Percentiles rank a stretch among this genome's conserved stretches.
Conservation (phyloP, 2,888 invertebrate species). For the Diarsia rubi region DNA sequence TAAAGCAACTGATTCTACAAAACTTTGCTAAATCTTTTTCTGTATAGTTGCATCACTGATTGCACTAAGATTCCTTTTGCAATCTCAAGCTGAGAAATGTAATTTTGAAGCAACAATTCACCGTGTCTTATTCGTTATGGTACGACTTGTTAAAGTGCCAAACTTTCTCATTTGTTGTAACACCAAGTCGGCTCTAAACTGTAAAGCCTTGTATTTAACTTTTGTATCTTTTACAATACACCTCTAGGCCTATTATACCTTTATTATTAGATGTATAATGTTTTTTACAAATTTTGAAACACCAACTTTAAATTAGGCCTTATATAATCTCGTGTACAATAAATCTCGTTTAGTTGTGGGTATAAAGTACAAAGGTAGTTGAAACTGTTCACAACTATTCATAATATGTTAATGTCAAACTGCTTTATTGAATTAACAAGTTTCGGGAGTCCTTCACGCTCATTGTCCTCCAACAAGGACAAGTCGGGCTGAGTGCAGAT, state of each 20-base stretch:
- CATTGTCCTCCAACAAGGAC: conserved; percentile 31
- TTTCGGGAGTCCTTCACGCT: conserved; percentile 31
- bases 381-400: conserved; percentile 73
- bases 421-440: conserved; percentile 44
- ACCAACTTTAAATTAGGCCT: conserved; percentile 66
- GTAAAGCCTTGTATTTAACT: conserved; percentile 51
- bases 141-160: conserved; percentile 63
- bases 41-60: conserved; percentile 50
- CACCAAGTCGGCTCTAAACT: conserved; percentile 55
- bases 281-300: conserved; percentile 63
- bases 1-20: conserved; percentile 49
- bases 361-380: conserved; percentile 86
- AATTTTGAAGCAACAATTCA: conserved; percentile 66
- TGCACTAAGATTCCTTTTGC: conserved; percentile 50
- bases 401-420: conserved; percentile 50
- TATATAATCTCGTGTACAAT: conserved; percentile 73
- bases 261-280: conserved; percentile 51
- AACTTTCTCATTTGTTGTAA: conserved; percentile 55
- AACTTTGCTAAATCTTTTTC: conserved; percentile 40
- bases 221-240: conserved; percentile 62
- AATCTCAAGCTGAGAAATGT: conserved; percentile 54
- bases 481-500: conserved; percentile 19
- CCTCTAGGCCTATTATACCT: conserved; percentile 60
- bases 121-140: conserved; percentile 64
- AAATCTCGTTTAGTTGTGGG: conserved; percentile 82